Evolutionary conservation across 2,113 vertebrate genomes (phyloP), one percentile per base, ranked within the genome.

Genomic region (Ivindomyrus marchei): DNA sequence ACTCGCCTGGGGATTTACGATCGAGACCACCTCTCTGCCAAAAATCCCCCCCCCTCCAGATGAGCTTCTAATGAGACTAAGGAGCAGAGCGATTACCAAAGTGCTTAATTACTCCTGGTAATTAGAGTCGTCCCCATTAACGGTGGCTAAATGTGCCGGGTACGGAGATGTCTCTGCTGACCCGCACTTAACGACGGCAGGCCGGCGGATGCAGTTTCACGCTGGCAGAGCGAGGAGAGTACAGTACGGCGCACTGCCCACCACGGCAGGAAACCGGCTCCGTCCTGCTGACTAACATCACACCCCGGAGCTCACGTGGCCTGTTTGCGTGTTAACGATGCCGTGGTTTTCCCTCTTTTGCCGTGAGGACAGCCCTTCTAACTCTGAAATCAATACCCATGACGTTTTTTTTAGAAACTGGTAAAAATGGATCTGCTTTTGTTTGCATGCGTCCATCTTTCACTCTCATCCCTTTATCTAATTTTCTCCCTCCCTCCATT

Each of bases 281-380:
- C 31, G 15, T 87, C 49, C 50, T 36, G 31, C 85, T 53, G 49
- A 87, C n/a, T 87, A 56, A 87, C n/a, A 36, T 87, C 27, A 53
- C 85, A 17, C 13, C 50, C 45, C 45, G 1, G 84, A 13, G 84
- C 24, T 85, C 53, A 83, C 58, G 39, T 53, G 19, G 90, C 66
- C 94, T 94, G 93, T 94, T 94, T 94, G 94, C 94, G 94, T 94
- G 93, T 93, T 92, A 93, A 94, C 94, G 94, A 94, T 94, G 92
- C 11, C 2, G n/a, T 13, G 45, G 47, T 17, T n/a, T 50, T 27
- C n/a, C 84, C 46, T 6, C 19, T 86, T 31, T 27, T 24, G 24
- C 42, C 19, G 7, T 24, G 24, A 8, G 84, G 50, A 49, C 46
- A 27, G 24, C n/a, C 46, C 45, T 42, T 80, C 74, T 15, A 42